Evolutionary conservation across 1,140 invertebrate genomes (phyloP).

Genomic region (Ceratoteleas bidentatus): DNA sequence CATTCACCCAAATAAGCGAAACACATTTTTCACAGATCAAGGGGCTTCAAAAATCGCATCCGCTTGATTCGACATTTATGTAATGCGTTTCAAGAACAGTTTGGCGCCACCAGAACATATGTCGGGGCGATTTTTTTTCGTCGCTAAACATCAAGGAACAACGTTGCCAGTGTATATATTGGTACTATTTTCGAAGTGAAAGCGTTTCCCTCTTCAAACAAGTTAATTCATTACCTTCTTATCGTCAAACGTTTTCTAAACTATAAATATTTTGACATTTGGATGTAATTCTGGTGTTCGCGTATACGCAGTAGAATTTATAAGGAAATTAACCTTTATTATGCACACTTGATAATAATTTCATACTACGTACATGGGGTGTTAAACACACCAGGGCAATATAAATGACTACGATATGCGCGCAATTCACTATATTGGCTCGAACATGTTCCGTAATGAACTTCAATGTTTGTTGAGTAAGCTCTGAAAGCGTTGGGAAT

Average conservation of each 20-base stretch:
- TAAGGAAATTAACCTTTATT: no score
- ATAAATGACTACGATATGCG: no score
- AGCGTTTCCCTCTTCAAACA: constrained; percentile 12
- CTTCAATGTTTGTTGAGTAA: no score
- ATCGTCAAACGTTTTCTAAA: not conserved
- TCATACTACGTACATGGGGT: no score
- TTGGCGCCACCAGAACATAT: constrained; percentile 46
- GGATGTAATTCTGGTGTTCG: no score
- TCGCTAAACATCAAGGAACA: constrained; percentile 39
- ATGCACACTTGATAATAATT: no score
- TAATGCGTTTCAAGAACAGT: constrained; percentile 43
- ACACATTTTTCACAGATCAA: constrained; percentile 7
- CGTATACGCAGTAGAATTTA: no score
- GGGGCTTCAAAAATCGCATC: constrained; percentile 11
- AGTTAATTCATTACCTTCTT: not conserved
- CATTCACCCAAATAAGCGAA: no score
- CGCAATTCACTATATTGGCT: no score
- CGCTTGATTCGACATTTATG: constrained; percentile 31
- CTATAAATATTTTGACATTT: not conserved
- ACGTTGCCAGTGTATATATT: constrained; percentile 32
- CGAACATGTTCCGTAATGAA: no score
- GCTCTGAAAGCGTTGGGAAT: no score
- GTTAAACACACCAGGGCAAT: no score
- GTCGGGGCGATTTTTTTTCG: constrained; percentile 29
- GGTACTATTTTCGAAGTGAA: constrained; percentile 23